phyloP scores from a whole-genome alignment of 2,797 vertebrate genomes.

The Vireo griseus region DNA sequence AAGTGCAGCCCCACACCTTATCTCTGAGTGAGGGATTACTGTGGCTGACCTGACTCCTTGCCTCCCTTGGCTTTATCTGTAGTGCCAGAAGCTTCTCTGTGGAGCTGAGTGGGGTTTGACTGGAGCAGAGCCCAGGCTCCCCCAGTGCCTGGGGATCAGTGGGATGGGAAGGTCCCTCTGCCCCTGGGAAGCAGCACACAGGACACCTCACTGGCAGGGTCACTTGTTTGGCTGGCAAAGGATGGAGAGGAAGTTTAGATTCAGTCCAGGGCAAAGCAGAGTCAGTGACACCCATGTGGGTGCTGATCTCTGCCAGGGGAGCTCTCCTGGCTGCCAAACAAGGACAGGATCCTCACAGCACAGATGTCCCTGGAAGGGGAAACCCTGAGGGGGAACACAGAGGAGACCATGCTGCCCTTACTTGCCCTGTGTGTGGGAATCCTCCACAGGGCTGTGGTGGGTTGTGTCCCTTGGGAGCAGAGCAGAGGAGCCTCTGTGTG shows the following conservation, averaged over 20 bases:
- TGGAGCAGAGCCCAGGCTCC: background rate
- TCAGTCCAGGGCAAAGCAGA: background rate
- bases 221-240: background rate
- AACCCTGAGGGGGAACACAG: background rate
- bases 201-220: background rate
- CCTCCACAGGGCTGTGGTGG: fast-evolving
- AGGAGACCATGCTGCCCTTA: background rate
- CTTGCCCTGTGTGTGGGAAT: fast-evolving
- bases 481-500: background rate
- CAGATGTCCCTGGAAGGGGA: background rate
- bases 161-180: background rate
- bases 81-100: background rate
- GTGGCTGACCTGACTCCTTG: background rate
- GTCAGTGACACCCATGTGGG: background rate
- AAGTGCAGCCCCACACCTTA: background rate
- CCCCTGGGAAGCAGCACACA: background rate
- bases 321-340: background rate
- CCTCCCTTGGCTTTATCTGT: background rate
- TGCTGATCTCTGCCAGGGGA: background rate
- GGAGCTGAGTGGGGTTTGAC: background rate
- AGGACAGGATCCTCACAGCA: fast-evolving
- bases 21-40: background rate
- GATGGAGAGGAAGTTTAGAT: background rate
- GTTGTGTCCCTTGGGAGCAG: background rate
- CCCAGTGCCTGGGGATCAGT: background rate